These are phyloP conservation scores for Drosophila setifemur DNA, from an alignment of 1,140 invertebrate genomes.

Conservation along the genomic window DNA sequence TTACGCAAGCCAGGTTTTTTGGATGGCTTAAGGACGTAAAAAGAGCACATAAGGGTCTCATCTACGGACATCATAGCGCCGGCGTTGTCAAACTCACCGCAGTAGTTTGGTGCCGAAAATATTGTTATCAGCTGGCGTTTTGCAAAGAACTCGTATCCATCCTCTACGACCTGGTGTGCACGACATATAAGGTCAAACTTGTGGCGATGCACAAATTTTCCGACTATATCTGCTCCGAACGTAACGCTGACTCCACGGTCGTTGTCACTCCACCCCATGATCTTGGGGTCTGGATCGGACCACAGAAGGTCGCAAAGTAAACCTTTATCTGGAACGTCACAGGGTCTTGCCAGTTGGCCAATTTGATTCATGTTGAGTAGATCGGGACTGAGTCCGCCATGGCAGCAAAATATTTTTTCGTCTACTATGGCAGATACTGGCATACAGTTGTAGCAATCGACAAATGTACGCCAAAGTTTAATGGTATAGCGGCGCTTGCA, in stretches of 20 bases:
- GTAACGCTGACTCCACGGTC: slow-evolving; percentile 97
- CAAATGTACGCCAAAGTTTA: slow-evolving; percentile 98
- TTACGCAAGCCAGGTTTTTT: slow-evolving; percentile 14
- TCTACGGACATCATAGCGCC: slow-evolving; percentile 99
- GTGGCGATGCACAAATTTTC: slow-evolving; percentile 95
- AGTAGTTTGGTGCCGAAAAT: too few relatives aligned
- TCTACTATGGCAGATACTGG: slow-evolving; percentile 97
- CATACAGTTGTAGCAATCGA: slow-evolving; percentile 95
- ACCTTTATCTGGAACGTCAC: slow-evolving; percentile 94
- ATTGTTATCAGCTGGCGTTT: slow-evolving; percentile 97
- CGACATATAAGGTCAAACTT: slow-evolving; percentile 97
- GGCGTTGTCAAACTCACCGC: slow-evolving; percentile 98
- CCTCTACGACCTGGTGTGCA: slow-evolving; percentile 98
- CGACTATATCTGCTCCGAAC: slow-evolving; percentile 95
- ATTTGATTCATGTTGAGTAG: slow-evolving; percentile 95
- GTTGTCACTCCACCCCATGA: slow-evolving; percentile 95
- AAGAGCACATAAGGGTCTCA: slow-evolving; percentile 99
- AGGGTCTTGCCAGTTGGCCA: slow-evolving; percentile 93
- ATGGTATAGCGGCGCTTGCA: slow-evolving; percentile 98
- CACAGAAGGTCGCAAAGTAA: slow-evolving; percentile 97
- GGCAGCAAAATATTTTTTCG: slow-evolving; percentile 98
- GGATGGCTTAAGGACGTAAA: slow-evolving; percentile 57
- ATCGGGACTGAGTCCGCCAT: slow-evolving; percentile 94
- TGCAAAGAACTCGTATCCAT: slow-evolving; percentile 99
- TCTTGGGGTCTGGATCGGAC: slow-evolving; percentile 97